A percentile compares a stretch with the other conserved stretches of the same genome.
phyloP scores from a whole-genome alignment of 2,888 invertebrate genomes.

The Tillus elongatus region DNA sequence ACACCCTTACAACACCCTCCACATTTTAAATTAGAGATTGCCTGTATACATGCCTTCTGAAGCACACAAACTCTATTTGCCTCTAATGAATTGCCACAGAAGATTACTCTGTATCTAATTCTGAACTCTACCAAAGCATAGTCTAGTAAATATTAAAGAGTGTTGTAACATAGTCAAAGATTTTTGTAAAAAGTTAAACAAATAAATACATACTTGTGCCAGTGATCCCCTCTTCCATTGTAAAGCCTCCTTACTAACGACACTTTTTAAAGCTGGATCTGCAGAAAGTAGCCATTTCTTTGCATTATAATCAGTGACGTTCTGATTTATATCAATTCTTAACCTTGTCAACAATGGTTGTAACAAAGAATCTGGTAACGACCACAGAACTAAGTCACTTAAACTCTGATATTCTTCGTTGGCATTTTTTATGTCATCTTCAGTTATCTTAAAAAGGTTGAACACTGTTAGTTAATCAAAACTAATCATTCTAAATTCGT shows the following conservation, averaged over 20 bases:
- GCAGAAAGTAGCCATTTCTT: slow-evolving; percentile 64
- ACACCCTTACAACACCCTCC: no score
- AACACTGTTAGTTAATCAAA: neutral
- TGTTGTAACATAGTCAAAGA: no score
- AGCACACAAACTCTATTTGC: no score
- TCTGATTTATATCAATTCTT: slow-evolving; percentile 53
- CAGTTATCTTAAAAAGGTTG: slow-evolving; percentile 51
- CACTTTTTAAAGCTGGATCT: slow-evolving; percentile 68
- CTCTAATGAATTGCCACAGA: no score
- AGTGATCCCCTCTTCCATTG: slow-evolving; percentile 63
- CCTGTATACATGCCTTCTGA: no score
- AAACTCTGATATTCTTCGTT: slow-evolving; percentile 64
- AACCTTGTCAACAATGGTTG: slow-evolving; percentile 67
- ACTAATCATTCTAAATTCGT: no score
- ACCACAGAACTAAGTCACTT: slow-evolving; percentile 70
- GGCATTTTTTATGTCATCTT: slow-evolving; percentile 59
- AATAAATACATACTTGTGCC: no score
- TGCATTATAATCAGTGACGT: slow-evolving; percentile 40
- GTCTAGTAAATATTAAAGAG: no score
- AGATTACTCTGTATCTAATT: no score
- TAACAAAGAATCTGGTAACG: slow-evolving; percentile 67
- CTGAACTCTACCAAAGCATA: no score
- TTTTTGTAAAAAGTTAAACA: no score
- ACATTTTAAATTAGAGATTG: no score
- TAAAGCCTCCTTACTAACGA: slow-evolving; percentile 78